Conservation (phyloP, 2,113 vertebrate species). For the Cathartes aura region DNA sequence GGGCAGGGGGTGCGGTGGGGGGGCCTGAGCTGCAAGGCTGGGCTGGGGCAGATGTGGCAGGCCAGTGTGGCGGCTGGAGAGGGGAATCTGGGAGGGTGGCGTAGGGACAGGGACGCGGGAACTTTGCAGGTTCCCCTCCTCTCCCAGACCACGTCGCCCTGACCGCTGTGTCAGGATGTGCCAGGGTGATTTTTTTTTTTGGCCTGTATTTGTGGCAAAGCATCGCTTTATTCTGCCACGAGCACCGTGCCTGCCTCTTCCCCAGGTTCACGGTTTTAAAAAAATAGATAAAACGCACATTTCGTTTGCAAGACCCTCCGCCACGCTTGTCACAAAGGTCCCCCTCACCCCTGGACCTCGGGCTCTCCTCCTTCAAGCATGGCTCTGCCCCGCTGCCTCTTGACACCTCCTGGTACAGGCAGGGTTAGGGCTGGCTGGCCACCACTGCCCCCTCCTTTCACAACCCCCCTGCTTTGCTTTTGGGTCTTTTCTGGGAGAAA, state of each 20-base stretch:
- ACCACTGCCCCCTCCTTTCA: background rate
- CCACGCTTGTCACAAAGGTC: rapidly evolving
- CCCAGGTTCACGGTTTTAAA: background rate
- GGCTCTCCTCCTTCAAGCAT: background rate
- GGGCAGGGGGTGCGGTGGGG: background rate
- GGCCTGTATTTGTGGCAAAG: background rate
- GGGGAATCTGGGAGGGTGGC: background rate
- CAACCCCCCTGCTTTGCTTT: background rate
- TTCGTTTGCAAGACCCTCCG: background rate
- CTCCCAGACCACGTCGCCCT: background rate
- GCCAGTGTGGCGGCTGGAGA: too few relatives aligned
- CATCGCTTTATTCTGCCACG: background rate
- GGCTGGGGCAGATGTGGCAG: background rate
- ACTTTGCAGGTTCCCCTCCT: background rate
- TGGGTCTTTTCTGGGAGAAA: background rate
- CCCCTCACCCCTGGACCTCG: background rate
- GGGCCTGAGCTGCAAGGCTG: rapidly evolving
- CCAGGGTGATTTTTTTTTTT: background rate
- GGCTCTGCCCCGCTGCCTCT: background rate
- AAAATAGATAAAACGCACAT: background rate
- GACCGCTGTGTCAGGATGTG: background rate
- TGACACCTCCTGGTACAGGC: background rate
- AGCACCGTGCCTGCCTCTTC: background rate
- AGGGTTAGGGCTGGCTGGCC: background rate
- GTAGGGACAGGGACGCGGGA: rapidly evolving